These are phyloP conservation scores for Eciton burchellii DNA, from an alignment of 1,140 invertebrate species.

Conservation along the genomic window DNA sequence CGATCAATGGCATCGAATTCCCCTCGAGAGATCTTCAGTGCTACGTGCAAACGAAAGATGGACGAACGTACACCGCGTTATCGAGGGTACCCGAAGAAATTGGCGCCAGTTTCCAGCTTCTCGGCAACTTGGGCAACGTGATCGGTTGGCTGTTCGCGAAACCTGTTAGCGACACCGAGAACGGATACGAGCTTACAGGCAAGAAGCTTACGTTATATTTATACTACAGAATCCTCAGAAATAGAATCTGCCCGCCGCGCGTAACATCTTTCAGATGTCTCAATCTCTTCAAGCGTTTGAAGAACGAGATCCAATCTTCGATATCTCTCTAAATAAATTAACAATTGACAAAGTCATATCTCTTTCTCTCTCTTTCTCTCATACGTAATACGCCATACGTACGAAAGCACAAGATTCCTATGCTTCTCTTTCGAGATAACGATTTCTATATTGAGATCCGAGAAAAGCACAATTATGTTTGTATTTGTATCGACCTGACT, in stretches of 20 bases:
- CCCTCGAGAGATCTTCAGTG: constrained; percentile 95
- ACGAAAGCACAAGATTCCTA: background rate
- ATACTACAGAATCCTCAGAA: background rate
- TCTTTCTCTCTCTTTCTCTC: too few species aligned
- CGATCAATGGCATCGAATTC: constrained; percentile 91
- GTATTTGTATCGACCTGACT: background rate
- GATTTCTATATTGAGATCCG: background rate
- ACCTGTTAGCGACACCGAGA: constrained; percentile 89
- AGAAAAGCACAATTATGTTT: background rate
- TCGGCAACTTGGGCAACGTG: constrained; percentile 92
- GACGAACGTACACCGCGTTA: constrained; percentile 95
- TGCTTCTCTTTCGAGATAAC: background rate
- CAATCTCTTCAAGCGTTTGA: background rate
- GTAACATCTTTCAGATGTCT: background rate
- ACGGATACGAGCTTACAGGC: constrained; percentile 95
- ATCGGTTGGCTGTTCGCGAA: constrained; percentile 97
- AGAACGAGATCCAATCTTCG: too few species aligned
- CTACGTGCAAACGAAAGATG: constrained; percentile 95
- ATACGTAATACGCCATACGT: background rate
- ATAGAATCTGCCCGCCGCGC: background rate
- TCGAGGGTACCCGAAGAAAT: constrained; percentile 91
- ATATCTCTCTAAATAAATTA: background rate
- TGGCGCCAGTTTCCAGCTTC: constrained; percentile 92
- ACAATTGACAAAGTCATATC: background rate
- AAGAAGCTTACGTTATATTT: constrained; percentile 55